Conservation (phyloP, 1,140 invertebrate species). For the Drosophila pandora region DNA sequence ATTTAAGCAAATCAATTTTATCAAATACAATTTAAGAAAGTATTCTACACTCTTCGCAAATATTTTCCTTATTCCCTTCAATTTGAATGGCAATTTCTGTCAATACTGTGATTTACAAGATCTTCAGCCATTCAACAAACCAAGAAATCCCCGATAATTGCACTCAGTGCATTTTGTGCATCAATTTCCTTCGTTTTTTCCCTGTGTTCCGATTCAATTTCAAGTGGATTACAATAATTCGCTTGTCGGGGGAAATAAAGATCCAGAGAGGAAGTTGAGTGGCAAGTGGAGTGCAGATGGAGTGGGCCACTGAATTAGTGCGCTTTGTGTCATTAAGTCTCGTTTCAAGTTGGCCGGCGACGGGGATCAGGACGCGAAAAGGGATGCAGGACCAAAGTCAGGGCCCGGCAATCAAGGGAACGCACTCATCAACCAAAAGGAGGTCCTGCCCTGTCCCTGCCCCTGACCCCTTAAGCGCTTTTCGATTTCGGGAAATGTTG, state of each 20-base stretch:
- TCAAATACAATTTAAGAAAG: not conserved
- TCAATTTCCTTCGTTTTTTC: conserved; percentile 12
- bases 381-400: conserved; percentile 1
- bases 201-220: conserved; percentile 50
- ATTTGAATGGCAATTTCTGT: not conserved
- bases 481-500: conserved; percentile 66
- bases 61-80: not conserved
- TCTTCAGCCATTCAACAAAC: conserved; percentile 15
- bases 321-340: conserved; percentile 78
- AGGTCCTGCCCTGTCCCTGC: conserved; percentile 6
- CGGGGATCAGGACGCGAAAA: not conserved
- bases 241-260: conserved; percentile 24
- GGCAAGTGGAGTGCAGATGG: not conserved
- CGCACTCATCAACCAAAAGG: conserved; percentile 60
- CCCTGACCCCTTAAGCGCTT: conserved; percentile 40
- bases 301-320: conserved; percentile 61
- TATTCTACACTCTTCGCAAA: not conserved
- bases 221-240: conserved; percentile 77
- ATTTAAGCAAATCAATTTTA: not conserved
- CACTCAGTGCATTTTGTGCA: conserved; percentile 36
- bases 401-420: conserved; percentile 66
- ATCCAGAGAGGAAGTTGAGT: conserved; percentile 12
- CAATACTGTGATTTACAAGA: conserved; percentile 17
- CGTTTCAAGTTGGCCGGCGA: conserved; percentile 58
- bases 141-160: conserved; percentile 51